These are phyloP conservation scores for Protodeltote pygarga DNA, from an alignment of 2,888 invertebrate genomes.

Conservation along the genomic window DNA sequence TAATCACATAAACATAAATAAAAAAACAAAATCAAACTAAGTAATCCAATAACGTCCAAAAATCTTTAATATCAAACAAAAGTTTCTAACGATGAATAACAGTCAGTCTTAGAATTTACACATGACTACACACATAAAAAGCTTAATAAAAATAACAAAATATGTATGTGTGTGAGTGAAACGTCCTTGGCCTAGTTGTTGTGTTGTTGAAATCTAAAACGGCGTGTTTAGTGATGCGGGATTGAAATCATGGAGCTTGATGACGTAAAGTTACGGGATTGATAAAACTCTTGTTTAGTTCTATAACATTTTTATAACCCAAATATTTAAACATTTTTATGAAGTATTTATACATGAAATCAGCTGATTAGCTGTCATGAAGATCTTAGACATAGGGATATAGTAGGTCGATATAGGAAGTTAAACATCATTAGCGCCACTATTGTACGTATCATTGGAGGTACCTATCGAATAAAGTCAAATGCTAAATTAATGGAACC, in stretches of 20 bases:
- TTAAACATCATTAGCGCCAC: no score
- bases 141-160: slow-evolving; percentile 43
- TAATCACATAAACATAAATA: slow-evolving; percentile 24
- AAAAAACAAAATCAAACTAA: slow-evolving; percentile 27
- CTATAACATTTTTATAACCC: no score
- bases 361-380: no score
- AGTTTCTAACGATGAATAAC: slow-evolving; percentile 45
- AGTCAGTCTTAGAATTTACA: slow-evolving; percentile 49
- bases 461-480: no score
- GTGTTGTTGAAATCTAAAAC: slow-evolving; percentile 46
- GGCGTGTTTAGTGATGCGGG: slow-evolving; percentile 31
- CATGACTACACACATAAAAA: slow-evolving; percentile 38
- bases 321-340: no score
- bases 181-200: slow-evolving; percentile 39
- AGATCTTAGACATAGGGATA: no score
- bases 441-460: no score
- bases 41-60: slow-evolving; percentile 50
- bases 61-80: slow-evolving; percentile 51
- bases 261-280: slow-evolving; percentile 1
- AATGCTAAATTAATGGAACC: no score
- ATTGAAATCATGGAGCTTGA: slow-evolving; percentile 21
- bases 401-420: no score
- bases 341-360: no score
- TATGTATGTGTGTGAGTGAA: slow-evolving; percentile 20
- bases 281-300: not conserved